These are phyloP conservation scores for Lynx canadensis DNA, from an alignment of 2,113 vertebrate species.

Conservation along the genomic window DNA sequence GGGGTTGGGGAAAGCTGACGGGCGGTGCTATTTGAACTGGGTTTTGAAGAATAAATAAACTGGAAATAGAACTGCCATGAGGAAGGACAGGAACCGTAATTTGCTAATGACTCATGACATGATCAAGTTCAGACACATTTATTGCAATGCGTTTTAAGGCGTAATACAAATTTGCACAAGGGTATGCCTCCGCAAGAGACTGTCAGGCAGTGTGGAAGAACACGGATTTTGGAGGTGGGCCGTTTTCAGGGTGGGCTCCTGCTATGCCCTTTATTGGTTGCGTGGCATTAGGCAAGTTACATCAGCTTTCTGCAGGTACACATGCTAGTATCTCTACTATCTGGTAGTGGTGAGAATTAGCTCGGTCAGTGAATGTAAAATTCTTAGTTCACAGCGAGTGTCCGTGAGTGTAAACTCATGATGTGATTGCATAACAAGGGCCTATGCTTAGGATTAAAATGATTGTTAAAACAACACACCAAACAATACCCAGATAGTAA, in stretches of 20 bases:
- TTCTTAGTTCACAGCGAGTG: background rate
- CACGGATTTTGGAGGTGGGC: background rate
- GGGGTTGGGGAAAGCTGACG: background rate
- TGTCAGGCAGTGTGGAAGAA: background rate
- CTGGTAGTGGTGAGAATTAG: background rate
- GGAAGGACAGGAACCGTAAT: background rate
- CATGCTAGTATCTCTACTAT: background rate
- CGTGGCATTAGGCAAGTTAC: background rate
- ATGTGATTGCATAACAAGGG: background rate
- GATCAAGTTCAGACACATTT: background rate
- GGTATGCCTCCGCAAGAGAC: background rate
- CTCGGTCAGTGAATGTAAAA: background rate
- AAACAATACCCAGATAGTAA: background rate
- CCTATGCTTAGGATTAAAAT: background rate
- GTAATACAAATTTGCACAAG: background rate
- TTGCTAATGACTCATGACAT: background rate
- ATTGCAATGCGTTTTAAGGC: background rate
- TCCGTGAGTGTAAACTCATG: fast-evolving
- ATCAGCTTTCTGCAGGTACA: no score
- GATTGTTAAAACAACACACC: background rate
- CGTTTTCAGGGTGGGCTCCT: no score
- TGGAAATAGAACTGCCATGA: background rate
- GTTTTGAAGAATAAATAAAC: background rate
- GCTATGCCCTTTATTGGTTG: background rate
- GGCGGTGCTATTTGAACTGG: background rate